Conservation (phyloP, 2,113 vertebrate species). For the Marcusenius ussheri region DNA sequence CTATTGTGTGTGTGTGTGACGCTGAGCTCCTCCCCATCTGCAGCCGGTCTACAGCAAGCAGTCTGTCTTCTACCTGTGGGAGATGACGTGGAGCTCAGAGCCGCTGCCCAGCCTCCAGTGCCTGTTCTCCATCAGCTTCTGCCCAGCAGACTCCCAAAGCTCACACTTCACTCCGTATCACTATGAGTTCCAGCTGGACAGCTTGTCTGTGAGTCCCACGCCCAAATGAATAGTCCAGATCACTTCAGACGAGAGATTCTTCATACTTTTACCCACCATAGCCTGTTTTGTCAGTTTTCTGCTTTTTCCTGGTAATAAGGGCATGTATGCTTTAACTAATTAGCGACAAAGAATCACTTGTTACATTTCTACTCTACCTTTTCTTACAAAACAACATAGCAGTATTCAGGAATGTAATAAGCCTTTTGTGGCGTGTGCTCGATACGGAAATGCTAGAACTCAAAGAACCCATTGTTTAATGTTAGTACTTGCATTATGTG, state of each 20-base stretch:
- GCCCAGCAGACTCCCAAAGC: slow-evolving; percentile 60
- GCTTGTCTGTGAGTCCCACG: slow-evolving; percentile 72
- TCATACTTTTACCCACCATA: background rate
- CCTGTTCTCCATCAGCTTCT: slow-evolving; percentile 78
- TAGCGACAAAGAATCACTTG: background rate
- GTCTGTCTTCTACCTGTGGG: slow-evolving; percentile 86
- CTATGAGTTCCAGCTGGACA: slow-evolving; percentile 82
- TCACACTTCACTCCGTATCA: slow-evolving; percentile 73
- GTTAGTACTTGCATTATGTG: background rate
- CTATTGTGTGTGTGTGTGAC: background rate
- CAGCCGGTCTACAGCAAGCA: slow-evolving; percentile 79
- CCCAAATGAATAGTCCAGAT: background rate
- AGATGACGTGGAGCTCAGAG: slow-evolving; percentile 75
- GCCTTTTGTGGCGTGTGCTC: background rate
- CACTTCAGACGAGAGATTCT: background rate
- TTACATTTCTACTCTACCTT: background rate
- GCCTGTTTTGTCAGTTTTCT: background rate
- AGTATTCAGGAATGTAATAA: background rate
- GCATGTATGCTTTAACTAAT: background rate
- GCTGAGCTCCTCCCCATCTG: slow-evolving; percentile 26
- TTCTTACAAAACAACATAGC: background rate
- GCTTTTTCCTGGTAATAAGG: background rate
- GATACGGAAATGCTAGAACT: background rate
- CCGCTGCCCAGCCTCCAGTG: slow-evolving; percentile 72
- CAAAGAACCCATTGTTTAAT: background rate